These are phyloP conservation scores for Acridotheres tristis DNA, from an alignment of 2,797 vertebrate species.

Conservation along the genomic window DNA sequence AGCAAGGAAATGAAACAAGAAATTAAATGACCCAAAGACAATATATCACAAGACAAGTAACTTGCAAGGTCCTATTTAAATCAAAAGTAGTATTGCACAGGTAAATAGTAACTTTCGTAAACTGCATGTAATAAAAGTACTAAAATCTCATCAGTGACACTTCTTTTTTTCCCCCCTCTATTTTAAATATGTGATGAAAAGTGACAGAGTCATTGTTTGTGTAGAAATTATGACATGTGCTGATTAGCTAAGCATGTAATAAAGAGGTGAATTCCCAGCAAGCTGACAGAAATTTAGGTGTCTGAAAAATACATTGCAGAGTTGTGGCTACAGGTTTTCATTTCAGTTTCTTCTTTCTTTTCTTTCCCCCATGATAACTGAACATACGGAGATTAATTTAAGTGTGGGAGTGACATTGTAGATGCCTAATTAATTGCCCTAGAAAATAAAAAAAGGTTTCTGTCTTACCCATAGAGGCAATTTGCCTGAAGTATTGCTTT, in stretches of 20 bases:
- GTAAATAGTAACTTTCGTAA: not conserved
- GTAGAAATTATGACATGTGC: not conserved
- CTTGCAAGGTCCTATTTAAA: not conserved
- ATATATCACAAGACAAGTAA: not conserved
- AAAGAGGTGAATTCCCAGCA: not conserved
- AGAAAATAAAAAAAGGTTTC: conserved; percentile 61
- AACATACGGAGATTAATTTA: conserved; percentile 66
- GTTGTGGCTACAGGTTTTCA: not conserved
- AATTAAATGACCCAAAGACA: not conserved
- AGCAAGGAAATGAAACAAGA: not conserved
- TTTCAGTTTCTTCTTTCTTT: conserved; percentile 18
- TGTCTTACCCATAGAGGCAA: conserved; percentile 31
- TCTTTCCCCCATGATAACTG: not conserved
- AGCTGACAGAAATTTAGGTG: conserved; percentile 15
- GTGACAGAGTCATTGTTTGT: not conserved
- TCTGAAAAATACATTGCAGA: conserved; percentile 21
- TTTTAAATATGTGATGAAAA: conserved; percentile 1
- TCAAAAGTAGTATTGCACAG: not conserved
- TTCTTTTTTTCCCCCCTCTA: not conserved
- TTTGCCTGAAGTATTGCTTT: conserved; percentile 26
- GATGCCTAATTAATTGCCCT: conserved; percentile 53
- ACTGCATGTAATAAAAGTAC: not conserved
- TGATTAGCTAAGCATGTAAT: conserved; percentile 31
- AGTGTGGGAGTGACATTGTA: conserved; percentile 58
- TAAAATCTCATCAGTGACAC: not conserved